phyloP scores from a whole-genome alignment of 2,113 vertebrate genomes.

The Agapornis roseicollis region DNA sequence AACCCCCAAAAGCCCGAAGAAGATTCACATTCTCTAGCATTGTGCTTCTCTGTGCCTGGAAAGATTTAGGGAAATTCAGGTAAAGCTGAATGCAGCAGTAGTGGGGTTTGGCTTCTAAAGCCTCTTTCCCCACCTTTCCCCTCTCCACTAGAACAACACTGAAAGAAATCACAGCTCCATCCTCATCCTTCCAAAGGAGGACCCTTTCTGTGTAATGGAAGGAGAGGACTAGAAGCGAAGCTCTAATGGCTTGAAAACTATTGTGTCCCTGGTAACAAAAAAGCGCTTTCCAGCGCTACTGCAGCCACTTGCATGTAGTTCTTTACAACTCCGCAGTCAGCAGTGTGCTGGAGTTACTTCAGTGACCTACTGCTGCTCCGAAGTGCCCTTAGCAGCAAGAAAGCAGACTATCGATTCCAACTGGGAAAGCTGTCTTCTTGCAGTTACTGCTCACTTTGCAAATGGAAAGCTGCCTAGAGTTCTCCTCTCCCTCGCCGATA shows the following conservation, averaged over 20 bases:
- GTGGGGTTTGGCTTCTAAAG: background rate
- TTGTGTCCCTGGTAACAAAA: conserved; percentile 71
- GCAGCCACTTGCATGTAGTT: conserved; percentile 76
- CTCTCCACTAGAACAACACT: conserved; percentile 2
- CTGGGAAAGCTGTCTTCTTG: conserved; percentile 66
- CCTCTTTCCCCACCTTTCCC: background rate
- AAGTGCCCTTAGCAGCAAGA: conserved; percentile 65
- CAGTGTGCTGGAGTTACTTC: conserved; percentile 69
- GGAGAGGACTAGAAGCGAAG: conserved; percentile 54
- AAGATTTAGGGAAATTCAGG: conserved; percentile 22
- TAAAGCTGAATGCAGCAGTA: background rate
- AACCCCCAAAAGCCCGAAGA: conserved; percentile 56
- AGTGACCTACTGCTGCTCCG: conserved; percentile 70
- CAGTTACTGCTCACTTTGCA: conserved; percentile 75
- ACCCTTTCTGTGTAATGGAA: conserved; percentile 29
- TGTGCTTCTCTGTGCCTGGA: conserved; percentile 32
- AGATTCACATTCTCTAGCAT: conserved; percentile 73
- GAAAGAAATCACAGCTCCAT: conserved; percentile 63
- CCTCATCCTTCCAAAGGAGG: conserved; percentile 54
- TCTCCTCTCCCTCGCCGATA: conserved; percentile 36
- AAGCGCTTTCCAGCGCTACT: conserved; percentile 67
- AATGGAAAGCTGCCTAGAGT: conserved; percentile 48
- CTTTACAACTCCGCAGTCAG: conserved; percentile 81
- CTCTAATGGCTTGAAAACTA: conserved; percentile 72
- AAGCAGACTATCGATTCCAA: conserved; percentile 72